Base-by-base conservation (phyloP, 2,888 invertebrate genomes). In the Tuta absoluta region DNA sequence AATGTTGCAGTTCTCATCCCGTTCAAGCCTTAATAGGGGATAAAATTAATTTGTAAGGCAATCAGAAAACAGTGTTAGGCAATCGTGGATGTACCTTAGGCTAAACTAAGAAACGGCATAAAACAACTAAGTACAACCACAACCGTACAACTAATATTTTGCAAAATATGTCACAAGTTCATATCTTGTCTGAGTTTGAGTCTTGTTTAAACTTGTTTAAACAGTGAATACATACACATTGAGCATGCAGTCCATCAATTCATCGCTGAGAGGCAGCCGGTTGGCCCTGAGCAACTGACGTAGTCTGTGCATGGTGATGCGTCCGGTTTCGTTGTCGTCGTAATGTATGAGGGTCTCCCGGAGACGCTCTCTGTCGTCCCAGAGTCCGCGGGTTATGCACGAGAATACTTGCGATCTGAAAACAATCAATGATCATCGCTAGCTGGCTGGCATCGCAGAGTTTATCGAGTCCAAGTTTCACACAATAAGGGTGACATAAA, bases 211-310 rank as follows among this genome's bases (percentile, higher is more conserved):
- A n/a, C 17, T 23, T 21, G 12, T 23, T 23, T 7, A 48, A 45
- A 48, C 23, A 23, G 24, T 3, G 8, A 10, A 38, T n/a, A 86
- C 89, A 89, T 81, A 95, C 95, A 94, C 93, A 73, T 93, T 86
- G 57, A 97, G 85, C 89, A 96, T 93, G 67, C 94, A 94, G 68
- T 95, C 93, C 71, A 96, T 85, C 0, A 96, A 86, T 67, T 95
- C 94, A 17, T 86, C 80, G 69, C 93, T 94, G 7, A 96, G 82
- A 0, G 96, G 96, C 68, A 97, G 76, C 28, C 95, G 93, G 67
- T 94, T 94, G 0, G 95, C 96, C 38, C 94, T 93, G 56, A 96
- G 80, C 23, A 95, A 86, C 21, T 94, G 94, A 38, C 95, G 93
- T 33, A 96, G 78, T 21, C 94, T 93, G 0, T 92, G 84, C 65